phyloP scores from a whole-genome alignment of 2,797 vertebrate species.

The Gymnothorax javanicus region DNA sequence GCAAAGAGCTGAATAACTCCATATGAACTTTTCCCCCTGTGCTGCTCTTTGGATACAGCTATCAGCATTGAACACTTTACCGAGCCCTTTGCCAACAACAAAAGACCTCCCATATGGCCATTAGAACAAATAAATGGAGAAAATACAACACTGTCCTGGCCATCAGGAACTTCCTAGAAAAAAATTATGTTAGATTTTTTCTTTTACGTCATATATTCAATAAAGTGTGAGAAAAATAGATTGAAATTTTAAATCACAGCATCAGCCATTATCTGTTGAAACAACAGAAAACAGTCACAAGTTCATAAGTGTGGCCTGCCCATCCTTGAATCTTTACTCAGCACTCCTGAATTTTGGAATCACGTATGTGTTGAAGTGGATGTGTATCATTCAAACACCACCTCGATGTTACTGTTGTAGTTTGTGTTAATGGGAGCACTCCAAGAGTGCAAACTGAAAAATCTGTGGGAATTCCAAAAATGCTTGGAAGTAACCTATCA shows the following conservation, averaged over 20 bases:
- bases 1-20: neutral
- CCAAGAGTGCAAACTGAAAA: neutral
- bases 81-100: neutral
- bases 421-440: neutral
- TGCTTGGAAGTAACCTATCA: neutral
- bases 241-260: neutral
- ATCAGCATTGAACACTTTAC: neutral
- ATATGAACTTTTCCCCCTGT: neutral
- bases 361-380: neutral
- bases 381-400: too few species aligned
- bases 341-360: neutral
- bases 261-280: neutral
- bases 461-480: neutral
- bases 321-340: neutral
- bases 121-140: neutral
- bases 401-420: neutral
- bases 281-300: neutral
- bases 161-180: neutral
- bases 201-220: neutral
- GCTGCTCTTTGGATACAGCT: neutral
- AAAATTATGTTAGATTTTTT: neutral
- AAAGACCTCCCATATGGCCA: neutral
- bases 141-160: neutral
- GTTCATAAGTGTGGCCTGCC: neutral
- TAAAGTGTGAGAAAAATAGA: neutral